Evolutionary conservation across 2,113 vertebrate genomes (phyloP).

Genomic region (Halcyon malimbica): DNA sequence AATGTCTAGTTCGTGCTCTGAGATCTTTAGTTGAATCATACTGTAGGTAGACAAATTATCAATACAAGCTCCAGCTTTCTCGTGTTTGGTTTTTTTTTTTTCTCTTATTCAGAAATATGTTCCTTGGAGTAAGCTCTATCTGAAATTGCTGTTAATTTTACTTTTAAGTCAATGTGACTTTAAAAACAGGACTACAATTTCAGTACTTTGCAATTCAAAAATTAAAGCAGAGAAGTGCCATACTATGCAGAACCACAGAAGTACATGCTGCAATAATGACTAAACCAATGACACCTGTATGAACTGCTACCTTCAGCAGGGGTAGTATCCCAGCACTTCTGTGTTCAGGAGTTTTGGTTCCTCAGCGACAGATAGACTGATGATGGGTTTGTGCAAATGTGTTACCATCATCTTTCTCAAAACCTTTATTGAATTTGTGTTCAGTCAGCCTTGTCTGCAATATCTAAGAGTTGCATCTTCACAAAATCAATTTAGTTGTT

Average conservation of each 20-base stretch:
- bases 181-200: background rate
- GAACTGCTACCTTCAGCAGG: background rate
- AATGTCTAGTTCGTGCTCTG: background rate
- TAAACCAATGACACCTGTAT: background rate
- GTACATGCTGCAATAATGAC: background rate
- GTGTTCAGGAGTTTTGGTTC: background rate
- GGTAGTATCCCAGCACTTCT: background rate
- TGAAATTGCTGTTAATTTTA: background rate
- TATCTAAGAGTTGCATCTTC: background rate
- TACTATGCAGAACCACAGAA: background rate
- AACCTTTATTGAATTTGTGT: background rate
- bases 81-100: rapidly evolving
- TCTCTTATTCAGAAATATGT: background rate
- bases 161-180: background rate
- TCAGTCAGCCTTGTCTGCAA: background rate
- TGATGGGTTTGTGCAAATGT: background rate
- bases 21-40: background rate
- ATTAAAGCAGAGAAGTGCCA: background rate
- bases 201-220: background rate
- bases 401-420: background rate
- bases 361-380: background rate
- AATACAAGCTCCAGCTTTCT: background rate
- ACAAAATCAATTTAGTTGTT: background rate
- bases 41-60: background rate
- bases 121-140: background rate